Conservation (phyloP, 2,113 vertebrate species). For the Lipophrys pholis region DNA sequence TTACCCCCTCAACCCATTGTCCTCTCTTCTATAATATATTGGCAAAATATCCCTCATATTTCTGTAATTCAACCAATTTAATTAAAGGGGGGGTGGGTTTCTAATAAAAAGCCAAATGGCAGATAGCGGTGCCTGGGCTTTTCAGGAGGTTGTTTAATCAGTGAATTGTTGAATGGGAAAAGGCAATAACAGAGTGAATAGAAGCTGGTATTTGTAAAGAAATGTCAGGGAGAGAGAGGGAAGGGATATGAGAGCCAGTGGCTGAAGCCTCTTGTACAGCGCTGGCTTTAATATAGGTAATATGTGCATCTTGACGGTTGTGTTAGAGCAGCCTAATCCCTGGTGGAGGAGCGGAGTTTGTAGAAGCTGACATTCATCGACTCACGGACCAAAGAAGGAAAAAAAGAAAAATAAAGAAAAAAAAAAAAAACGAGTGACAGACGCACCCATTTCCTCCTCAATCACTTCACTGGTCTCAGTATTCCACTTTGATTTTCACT, state of each 20-base stretch:
- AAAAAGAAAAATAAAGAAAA: too few relatives aligned
- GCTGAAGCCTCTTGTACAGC: constrained; percentile 65
- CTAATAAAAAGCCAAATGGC: constrained; percentile 80
- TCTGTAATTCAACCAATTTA: constrained; percentile 75
- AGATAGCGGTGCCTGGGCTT: constrained; percentile 72
- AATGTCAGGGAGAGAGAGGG: constrained; percentile 74
- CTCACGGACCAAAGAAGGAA: constrained; percentile 1
- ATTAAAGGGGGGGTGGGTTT: constrained; percentile 75
- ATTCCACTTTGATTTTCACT: constrained; percentile 18
- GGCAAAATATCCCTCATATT: constrained; percentile 72
- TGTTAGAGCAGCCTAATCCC: constrained; percentile 50
- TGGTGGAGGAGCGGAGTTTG: constrained; percentile 27
- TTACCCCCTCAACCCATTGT: constrained; percentile 57
- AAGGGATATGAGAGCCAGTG: constrained; percentile 65
- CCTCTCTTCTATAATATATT: constrained; percentile 69
- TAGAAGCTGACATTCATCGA: background rate
- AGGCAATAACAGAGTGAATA: constrained; percentile 80
- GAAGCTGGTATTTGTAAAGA: constrained; percentile 82
- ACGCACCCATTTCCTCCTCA: background rate
- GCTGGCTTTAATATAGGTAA: constrained; percentile 66
- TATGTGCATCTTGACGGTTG: constrained; percentile 51
- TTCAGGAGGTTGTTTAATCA: constrained; percentile 76
- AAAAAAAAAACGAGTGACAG: constrained; percentile 3
- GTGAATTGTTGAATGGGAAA: constrained; percentile 68
- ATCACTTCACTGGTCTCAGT: constrained; percentile 7